Evolutionary conservation across 2,113 vertebrate species (phyloP).

Genomic region (Athene cunicularia): DNA sequence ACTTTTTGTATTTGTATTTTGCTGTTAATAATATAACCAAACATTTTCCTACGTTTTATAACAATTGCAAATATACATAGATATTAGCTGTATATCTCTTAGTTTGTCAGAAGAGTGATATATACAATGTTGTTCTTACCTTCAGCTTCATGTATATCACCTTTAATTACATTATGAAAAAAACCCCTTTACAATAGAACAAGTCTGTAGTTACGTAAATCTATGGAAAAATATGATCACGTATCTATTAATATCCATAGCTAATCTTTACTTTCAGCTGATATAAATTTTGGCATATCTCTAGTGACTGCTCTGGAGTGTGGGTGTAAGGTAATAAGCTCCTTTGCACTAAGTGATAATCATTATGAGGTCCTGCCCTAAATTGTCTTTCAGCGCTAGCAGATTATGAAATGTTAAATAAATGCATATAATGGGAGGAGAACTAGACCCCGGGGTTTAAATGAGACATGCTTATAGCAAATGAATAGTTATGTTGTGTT

Average conservation of each 20-base stretch:
- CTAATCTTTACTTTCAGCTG: not conserved
- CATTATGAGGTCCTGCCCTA: constrained; percentile 50
- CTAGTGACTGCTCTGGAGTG: not conserved
- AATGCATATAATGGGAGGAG: constrained; percentile 42
- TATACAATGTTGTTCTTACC: not conserved
- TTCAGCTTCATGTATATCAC: not conserved
- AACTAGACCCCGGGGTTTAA: constrained; percentile 42
- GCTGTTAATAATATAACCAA: not conserved
- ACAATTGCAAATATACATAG: not conserved
- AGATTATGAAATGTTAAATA: constrained; percentile 56
- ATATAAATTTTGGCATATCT: not conserved
- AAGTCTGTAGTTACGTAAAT: not conserved
- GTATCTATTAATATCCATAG: constrained; percentile 5
- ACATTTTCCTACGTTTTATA: not conserved
- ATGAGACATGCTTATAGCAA: constrained; percentile 9
- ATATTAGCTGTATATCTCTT: not conserved
- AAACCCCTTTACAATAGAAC: not conserved
- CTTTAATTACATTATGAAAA: not conserved
- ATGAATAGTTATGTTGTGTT: constrained; percentile 25
- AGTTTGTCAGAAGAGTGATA: not conserved
- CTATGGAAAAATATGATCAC: not conserved
- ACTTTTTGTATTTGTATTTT: not conserved
- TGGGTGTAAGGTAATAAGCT: constrained; percentile 56
- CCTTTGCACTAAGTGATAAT: constrained; percentile 57
- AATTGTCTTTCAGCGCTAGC: constrained; percentile 34